Percentiles rank a stretch among this genome's conserved stretches.
These are phyloP conservation scores for Cydia splendana DNA, from an alignment of 1,140 invertebrate genomes.

Conservation along the genomic window DNA sequence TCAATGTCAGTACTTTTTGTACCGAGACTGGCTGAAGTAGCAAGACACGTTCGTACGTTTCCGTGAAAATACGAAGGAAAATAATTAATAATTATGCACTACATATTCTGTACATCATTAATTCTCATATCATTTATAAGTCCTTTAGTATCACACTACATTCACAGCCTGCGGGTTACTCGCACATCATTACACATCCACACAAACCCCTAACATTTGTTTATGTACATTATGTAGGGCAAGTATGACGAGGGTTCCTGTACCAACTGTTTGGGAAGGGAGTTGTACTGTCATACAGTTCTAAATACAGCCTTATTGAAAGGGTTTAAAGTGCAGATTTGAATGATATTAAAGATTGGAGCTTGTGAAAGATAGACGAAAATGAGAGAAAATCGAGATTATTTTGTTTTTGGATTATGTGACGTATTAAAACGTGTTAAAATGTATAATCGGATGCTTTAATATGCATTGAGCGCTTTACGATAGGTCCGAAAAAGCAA, in stretches of 20 bases:
- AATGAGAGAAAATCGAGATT: too few species aligned
- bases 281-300: not conserved
- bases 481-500: too few species aligned
- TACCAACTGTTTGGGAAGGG: not conserved
- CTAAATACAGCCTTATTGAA: not conserved
- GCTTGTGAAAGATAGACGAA: too few species aligned
- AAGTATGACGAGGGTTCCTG: not conserved
- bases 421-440: too few species aligned
- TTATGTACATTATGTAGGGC: not conserved
- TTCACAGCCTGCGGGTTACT: not conserved
- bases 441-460: too few species aligned
- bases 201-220: conserved; percentile 2
- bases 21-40: too few species aligned
- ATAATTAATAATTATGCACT: too few species aligned
- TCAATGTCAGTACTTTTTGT: too few species aligned
- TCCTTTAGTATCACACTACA: not conserved
- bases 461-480: too few species aligned
- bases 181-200: not conserved
- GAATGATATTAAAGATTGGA: not conserved
- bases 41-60: too few species aligned
- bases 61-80: too few species aligned
- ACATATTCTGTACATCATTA: not conserved
- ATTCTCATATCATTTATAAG: not conserved
- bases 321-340: not conserved
- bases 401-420: too few species aligned